These are phyloP conservation scores for Drosophila histrio DNA, from an alignment of 2,888 invertebrate genomes.

Conservation along the genomic window DNA sequence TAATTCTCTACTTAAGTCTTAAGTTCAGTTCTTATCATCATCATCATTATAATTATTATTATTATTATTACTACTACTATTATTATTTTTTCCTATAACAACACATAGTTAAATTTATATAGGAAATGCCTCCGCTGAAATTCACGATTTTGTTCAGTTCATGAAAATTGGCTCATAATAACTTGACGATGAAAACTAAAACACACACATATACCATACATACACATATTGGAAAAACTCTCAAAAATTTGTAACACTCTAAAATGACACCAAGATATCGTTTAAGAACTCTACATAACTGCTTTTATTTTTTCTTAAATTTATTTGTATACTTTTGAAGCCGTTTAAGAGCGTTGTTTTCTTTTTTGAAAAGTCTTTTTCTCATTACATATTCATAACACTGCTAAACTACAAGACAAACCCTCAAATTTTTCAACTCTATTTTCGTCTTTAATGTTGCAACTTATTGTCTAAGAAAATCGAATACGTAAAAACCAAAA, in stretches of 20 bases:
- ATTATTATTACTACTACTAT: conserved; percentile 10
- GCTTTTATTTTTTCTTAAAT: conserved; percentile 5
- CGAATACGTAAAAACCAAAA: conserved; percentile 44
- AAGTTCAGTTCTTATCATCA: conserved; percentile 37
- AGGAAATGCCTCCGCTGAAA: conserved; percentile 79
- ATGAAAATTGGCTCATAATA: conserved; percentile 51
- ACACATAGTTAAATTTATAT: conserved; percentile 38
- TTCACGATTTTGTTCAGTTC: conserved; percentile 47
- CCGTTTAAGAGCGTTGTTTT: conserved; percentile 33
- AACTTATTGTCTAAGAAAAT: conserved; percentile 82
- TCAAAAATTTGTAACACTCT: not conserved
- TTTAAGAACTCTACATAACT: not conserved
- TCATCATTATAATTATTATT: not conserved
- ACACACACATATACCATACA: conserved; percentile 7
- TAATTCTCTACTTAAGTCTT: conserved; percentile 34
- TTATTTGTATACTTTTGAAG: conserved; percentile 28
- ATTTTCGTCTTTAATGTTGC: conserved; percentile 85
- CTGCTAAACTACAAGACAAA: conserved; percentile 45
- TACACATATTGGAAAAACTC: not conserved
- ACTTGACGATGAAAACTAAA: conserved; percentile 2
- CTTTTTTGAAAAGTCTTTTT: conserved; percentile 5
- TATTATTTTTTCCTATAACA: conserved; percentile 25
- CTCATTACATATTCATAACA: conserved; percentile 38
- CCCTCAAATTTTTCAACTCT: conserved; percentile 75
- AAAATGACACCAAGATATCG: not conserved